Evolutionary conservation across 1,140 invertebrate genomes (phyloP), one percentile per base, ranked within the genome.

Genomic region (Chelonus insularis): DNA sequence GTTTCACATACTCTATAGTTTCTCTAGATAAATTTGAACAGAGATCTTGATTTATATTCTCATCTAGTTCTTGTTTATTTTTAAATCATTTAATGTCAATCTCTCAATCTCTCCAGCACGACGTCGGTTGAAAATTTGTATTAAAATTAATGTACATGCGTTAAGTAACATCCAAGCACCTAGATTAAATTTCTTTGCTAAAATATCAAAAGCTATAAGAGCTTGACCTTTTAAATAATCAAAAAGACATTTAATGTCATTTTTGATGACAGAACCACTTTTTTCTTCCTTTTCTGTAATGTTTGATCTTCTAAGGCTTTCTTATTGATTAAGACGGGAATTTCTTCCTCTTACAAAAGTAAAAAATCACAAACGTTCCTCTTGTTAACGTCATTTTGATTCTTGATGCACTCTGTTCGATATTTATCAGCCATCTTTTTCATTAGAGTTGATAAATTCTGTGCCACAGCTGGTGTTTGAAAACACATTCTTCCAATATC

Each of bases 91-190:
- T 8, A 68, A 50, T 20, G 39, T 21, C 1, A 63, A 3, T 21
- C 63, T 43, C 25, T 68, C 63, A 0, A 63, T 23, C 43, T 65
- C 63, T 1, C 64, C 64, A 2, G 61, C 57, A 23, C 63, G 2
- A 4, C 66, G 43, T 0, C 61, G 47, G 56, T 68, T 68, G 48
- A 65, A 68, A 1, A 62, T 0, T 43, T 62, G 52, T 8, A 65
- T 8, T 1, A 37, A 50, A 0, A 43, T 23, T 32, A 64, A 45
- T 4, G 56, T 64, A 12, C 1, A 8, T 57, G 63, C 34, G 1
- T 6, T 4, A 1, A 67, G 29, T 0, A 61, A 36, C 20, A n/a
- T 32, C 50, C 62, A 62, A 1, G 39, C 18, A 7, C 34, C 9
- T 0, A 18, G 1, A 1, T 12, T 25, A 21, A 55, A 67, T 34